Percentiles rank a stretch among this genome's conserved stretches.
Evolutionary conservation across 30 jellyfish, hydroid and myxozoan species (phyloP).

Genomic region (Sanderia malayensis): DNA sequence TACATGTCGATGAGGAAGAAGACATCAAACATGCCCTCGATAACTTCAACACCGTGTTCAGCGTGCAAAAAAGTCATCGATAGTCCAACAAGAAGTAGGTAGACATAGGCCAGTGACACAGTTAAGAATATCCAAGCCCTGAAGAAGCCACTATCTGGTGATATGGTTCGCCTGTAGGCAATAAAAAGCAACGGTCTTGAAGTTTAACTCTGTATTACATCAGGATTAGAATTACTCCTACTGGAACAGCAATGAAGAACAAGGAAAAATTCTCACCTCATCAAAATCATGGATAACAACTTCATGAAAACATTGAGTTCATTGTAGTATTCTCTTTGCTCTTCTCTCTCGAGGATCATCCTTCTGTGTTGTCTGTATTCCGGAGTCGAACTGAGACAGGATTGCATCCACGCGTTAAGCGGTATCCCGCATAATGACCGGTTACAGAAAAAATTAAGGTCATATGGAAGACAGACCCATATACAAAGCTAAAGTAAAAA

Average conservation of each 20-base stretch:
- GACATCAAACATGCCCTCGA: conserved; percentile 38
- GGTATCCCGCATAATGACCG: no score
- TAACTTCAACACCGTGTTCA: neutral
- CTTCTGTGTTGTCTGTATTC: conserved; percentile 16
- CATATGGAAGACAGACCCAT: no score
- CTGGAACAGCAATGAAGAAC: no score
- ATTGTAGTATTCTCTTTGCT: conserved; percentile 28
- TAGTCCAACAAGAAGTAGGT: conserved; percentile 34
- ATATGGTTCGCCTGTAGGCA: conserved; percentile 22
- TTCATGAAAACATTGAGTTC: conserved; percentile 33
- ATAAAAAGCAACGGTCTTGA: no score
- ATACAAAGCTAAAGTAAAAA: no score
- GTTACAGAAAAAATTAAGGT: no score
- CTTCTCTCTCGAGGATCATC: conserved; percentile 12
- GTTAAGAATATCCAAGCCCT: conserved; percentile 30
- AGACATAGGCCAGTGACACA: conserved; percentile 16
- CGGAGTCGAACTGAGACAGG: conserved; percentile 22
- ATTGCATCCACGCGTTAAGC: no score
- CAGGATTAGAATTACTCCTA: no score
- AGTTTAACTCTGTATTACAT: no score
- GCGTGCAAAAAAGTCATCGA: conserved; percentile 41
- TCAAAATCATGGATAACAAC: conserved; percentile 9
- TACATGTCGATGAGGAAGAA: conserved; percentile 66
- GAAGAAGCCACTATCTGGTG: conserved; percentile 32
- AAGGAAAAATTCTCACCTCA: no score